Conservation (phyloP, 2,888 invertebrate species). For the Pachydiplax longipennis region DNA sequence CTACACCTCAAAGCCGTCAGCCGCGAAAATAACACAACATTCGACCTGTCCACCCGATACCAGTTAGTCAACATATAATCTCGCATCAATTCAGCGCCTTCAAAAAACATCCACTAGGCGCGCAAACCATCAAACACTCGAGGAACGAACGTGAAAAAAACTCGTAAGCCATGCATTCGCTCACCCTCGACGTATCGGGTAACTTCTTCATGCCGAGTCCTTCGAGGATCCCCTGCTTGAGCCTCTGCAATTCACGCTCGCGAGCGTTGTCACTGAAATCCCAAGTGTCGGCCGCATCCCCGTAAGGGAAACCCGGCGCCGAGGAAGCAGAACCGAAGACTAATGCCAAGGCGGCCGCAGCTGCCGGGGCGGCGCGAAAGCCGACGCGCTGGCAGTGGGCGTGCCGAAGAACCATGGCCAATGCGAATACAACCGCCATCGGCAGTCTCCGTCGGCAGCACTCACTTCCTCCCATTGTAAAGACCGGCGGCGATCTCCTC, state of each 20-base stretch:
- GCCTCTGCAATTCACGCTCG: neutral
- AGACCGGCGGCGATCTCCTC: neutral
- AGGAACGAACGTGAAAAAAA: neutral
- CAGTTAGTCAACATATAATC: no score
- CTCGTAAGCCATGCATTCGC: neutral
- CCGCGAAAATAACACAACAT: no score
- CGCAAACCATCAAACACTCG: neutral
- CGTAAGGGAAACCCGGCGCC: neutral
- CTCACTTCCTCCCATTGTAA: neutral
- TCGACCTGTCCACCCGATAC: no score
- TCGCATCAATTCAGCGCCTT: no score
- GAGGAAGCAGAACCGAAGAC: neutral
- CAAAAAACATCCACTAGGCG: neutral
- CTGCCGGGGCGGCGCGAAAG: neutral
- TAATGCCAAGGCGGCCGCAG: neutral
- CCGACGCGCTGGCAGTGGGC: neutral
- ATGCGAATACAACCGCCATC: neutral
- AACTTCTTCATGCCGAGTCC: constrained; percentile 26
- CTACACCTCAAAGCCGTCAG: no score
- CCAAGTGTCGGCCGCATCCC: neutral
- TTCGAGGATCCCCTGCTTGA: constrained; percentile 1
- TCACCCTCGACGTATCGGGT: constrained; percentile 35
- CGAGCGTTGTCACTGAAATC: neutral
- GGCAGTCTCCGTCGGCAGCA: neutral
- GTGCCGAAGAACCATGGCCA: neutral